Percentiles rank a stretch among this genome's conserved stretches.
Evolutionary conservation across 2,113 vertebrate species (phyloP).

Genomic region (Crypturellus undulatus): DNA sequence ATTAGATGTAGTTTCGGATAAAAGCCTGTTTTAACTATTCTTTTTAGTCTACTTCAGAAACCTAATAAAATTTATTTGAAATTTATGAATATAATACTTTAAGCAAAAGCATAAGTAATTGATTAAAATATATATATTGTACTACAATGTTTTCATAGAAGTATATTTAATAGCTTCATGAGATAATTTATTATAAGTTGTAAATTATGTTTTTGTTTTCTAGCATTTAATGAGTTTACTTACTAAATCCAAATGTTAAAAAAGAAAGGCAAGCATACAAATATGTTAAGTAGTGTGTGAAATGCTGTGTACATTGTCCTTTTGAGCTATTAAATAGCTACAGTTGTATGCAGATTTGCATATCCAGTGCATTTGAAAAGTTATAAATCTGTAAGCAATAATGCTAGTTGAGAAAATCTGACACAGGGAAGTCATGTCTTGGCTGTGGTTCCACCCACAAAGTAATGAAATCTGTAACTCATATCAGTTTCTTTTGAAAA

Average conservation of each 20-base stretch:
- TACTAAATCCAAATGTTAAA: neutral
- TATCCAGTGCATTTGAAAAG: neutral
- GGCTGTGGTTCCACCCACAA: neutral
- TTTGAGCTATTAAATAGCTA: neutral
- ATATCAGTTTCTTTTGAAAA: neutral
- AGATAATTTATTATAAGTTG: neutral
- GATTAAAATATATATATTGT: neutral
- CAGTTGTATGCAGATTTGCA: neutral
- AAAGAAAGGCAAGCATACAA: neutral
- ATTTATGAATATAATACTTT: neutral
- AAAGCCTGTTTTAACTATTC: neutral
- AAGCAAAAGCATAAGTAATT: neutral
- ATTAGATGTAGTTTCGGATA: neutral
- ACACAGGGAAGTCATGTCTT: neutral
- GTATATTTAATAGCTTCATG: neutral
- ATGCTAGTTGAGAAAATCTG: neutral
- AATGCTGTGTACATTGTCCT: neutral
- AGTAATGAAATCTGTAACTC: constrained; percentile 5
- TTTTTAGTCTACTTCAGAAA: neutral
- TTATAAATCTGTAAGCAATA: neutral
- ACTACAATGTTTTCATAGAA: neutral
- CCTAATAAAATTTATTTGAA: neutral
- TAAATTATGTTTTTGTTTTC: neutral
- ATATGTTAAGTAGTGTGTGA: neutral
- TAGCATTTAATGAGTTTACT: neutral